phyloP scores from a whole-genome alignment of 2,113 vertebrate genomes.

The Lycocorax pyrrhopterus region DNA sequence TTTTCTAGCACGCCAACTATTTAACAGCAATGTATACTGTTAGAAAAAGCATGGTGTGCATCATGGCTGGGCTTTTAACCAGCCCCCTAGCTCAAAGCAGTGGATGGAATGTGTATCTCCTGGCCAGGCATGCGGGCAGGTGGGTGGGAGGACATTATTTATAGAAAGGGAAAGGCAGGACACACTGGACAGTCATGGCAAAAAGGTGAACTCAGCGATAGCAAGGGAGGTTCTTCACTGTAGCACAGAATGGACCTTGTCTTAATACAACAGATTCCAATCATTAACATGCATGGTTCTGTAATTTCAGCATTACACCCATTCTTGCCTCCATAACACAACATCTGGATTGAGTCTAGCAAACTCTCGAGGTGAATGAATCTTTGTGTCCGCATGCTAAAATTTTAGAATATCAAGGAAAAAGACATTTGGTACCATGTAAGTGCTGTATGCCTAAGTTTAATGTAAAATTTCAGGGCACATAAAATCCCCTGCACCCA shows the following conservation, averaged over 20 bases:
- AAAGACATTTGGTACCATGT: background rate
- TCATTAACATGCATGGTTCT: accelerated
- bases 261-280: background rate
- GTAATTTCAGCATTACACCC: background rate
- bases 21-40: background rate
- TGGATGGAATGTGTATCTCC: background rate
- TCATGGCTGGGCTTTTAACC: conserved; percentile 14
- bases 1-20: conserved; percentile 7
- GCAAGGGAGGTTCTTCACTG: background rate
- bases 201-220: background rate
- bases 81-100: background rate
- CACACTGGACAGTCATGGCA: background rate
- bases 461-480: background rate
- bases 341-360: background rate
- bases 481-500: background rate
- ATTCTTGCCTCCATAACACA: background rate
- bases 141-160: background rate
- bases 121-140: background rate
- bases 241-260: background rate
- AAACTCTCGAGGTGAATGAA: background rate
- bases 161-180: background rate
- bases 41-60: background rate
- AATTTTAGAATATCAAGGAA: background rate
- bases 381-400: background rate
- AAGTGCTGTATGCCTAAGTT: background rate